These are phyloP conservation scores for Tachysurus vachellii DNA, from an alignment of 2,113 vertebrate species.

Conservation along the genomic window DNA sequence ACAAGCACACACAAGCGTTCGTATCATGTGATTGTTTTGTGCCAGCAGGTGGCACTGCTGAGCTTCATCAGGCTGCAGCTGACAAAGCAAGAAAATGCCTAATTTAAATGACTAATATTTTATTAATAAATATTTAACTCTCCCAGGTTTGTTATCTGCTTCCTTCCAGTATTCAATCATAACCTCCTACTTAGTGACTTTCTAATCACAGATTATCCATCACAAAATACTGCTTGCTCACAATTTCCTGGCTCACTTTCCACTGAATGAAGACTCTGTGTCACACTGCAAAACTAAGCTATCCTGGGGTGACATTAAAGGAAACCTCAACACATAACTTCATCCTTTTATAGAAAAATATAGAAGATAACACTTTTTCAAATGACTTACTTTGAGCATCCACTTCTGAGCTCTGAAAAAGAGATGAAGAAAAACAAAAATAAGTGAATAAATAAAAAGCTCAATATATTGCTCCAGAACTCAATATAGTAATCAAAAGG, in stretches of 20 bases:
- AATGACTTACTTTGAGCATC: not conserved
- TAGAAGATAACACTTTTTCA: not conserved
- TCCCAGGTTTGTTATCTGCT: not conserved
- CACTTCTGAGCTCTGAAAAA: not conserved
- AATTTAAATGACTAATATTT: not conserved
- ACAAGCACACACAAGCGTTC: not conserved
- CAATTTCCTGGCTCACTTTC: not conserved
- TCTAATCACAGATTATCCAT: not conserved
- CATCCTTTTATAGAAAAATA: not conserved
- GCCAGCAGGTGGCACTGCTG: constrained; percentile 28
- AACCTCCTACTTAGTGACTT: not conserved
- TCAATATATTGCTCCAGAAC: not conserved
- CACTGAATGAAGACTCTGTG: not conserved
- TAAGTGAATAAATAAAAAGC: not conserved
- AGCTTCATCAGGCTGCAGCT: not conserved
- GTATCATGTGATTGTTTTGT: not conserved
- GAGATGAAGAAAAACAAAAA: not conserved
- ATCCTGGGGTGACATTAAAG: not conserved
- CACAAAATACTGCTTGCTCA: not conserved
- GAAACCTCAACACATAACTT: not conserved
- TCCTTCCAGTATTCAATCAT: not conserved
- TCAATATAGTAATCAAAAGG: not conserved
- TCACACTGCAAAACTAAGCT: not conserved
- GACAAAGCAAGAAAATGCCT: not conserved
- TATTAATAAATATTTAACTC: not conserved